These are phyloP conservation scores for Copidosoma aretas DNA, from an alignment of 2,888 invertebrate genomes.

Conservation along the genomic window DNA sequence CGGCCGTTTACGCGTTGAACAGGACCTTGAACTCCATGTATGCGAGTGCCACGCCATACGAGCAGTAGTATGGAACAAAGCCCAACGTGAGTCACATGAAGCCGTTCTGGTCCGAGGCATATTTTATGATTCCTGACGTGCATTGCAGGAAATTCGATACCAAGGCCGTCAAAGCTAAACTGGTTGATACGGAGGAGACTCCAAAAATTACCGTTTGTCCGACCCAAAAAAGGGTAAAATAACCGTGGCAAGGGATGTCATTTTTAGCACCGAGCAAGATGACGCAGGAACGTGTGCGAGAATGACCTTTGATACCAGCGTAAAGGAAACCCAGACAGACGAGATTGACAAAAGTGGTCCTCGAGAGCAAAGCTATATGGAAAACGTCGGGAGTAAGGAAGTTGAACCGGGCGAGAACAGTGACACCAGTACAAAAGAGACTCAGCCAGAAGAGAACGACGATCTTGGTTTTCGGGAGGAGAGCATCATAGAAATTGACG, in stretches of 20 bases:
- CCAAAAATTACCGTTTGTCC: background rate
- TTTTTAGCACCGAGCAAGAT: background rate
- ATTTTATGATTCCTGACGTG: background rate
- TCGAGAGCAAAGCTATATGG: no score
- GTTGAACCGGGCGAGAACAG: no score
- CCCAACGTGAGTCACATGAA: slow-evolving; percentile 4
- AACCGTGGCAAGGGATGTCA: background rate
- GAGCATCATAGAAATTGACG: no score
- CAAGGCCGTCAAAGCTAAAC: background rate
- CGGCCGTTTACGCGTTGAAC: slow-evolving; percentile 9
- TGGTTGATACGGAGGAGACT: no score
- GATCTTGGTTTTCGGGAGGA: no score
- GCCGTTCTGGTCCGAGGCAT: background rate
- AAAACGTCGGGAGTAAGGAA: no score
- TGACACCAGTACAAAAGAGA: no score
- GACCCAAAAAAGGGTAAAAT: background rate
- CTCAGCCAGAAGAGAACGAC: no score
- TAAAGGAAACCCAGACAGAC: background rate
- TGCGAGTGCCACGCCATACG: background rate
- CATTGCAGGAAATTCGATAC: background rate
- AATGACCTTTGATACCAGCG: background rate
- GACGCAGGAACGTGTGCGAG: background rate
- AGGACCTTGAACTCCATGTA: background rate
- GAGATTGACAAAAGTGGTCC: background rate
- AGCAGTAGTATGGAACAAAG: background rate